Evolutionary conservation across 2,113 vertebrate species (phyloP).

Genomic region (Spea bombifrons): DNA sequence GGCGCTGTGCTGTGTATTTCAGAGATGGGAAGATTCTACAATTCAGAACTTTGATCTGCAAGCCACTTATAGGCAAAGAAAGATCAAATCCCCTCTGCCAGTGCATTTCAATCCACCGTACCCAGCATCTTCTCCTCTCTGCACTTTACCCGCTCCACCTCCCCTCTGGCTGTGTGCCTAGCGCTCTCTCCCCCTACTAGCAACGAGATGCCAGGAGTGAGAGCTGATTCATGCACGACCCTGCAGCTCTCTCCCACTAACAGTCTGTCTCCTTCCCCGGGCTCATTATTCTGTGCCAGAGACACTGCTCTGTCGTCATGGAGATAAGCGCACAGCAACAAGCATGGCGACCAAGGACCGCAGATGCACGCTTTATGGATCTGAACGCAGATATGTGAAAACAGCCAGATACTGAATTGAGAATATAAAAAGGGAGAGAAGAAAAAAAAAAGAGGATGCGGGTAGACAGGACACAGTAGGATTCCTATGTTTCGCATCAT

Average conservation of each 20-base stretch:
- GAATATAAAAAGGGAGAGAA: background rate
- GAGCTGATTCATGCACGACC: constrained; percentile 29
- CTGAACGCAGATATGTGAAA: background rate
- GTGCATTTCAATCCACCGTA: background rate
- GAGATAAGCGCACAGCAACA: constrained; percentile 29
- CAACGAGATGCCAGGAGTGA: constrained; percentile 29
- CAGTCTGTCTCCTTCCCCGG: constrained; percentile 35
- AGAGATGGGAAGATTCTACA: too few species aligned
- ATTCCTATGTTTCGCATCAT: background rate
- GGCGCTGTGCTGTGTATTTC: too few species aligned
- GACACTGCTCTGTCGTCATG: constrained; percentile 29
- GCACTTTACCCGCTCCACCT: background rate
- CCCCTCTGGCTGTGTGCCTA: background rate
- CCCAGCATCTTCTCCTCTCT: background rate
- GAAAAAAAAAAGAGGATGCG: background rate
- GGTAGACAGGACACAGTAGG: background rate
- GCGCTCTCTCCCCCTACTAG: constrained; percentile 1
- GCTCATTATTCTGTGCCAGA: constrained; percentile 30
- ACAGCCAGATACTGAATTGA: background rate
- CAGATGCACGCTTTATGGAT: background rate
- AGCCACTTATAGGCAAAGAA: too few species aligned
- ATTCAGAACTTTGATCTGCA: too few species aligned
- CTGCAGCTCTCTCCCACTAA: constrained; percentile 22
- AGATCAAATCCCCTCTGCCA: too few species aligned
- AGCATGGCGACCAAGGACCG: constrained; percentile 26